Percentiles rank a stretch among this genome's conserved stretches.
Evolutionary conservation across 2,113 vertebrate species (phyloP).

Genomic region (Malurus elegans): DNA sequence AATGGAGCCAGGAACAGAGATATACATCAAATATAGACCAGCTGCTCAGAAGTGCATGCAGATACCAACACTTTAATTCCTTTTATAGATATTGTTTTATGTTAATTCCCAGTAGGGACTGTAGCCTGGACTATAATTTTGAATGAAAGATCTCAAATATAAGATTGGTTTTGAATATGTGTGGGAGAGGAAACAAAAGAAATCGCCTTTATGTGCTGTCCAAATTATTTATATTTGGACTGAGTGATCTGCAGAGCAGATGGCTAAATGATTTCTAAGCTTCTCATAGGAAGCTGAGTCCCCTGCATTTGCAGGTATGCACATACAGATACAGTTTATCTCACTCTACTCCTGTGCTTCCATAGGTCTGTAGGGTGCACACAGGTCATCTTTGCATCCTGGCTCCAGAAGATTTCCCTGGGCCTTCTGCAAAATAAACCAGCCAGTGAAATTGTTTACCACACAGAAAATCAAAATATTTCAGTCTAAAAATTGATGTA

Average conservation of each 20-base stretch:
- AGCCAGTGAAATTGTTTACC: neutral
- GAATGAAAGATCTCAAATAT: slow-evolving; percentile 14
- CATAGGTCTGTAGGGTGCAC: neutral
- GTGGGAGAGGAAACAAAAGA: neutral
- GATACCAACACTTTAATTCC: slow-evolving; percentile 10
- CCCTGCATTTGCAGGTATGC: neutral
- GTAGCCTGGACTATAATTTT: neutral
- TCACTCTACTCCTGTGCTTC: neutral
- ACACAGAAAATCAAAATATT: neutral
- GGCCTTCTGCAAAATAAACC: neutral
- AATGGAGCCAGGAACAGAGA: neutral
- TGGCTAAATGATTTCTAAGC: slow-evolving; percentile 5
- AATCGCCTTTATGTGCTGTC: neutral
- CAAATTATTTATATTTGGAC: slow-evolving; percentile 27
- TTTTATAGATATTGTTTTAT: slow-evolving; percentile 24
- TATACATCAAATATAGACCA: slow-evolving; percentile 30
- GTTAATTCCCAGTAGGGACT: slow-evolving; percentile 4
- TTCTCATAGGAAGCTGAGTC: neutral
- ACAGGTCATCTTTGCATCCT: neutral
- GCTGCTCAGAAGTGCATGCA: slow-evolving; percentile 16
- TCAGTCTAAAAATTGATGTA: neutral
- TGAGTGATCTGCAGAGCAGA: slow-evolving; percentile 22
- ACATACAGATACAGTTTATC: neutral
- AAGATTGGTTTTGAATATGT: slow-evolving; percentile 22
- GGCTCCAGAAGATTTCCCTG: neutral